Base-by-base conservation (phyloP, 2,888 invertebrate genomes). In the Spodoptera exigua region DNA sequence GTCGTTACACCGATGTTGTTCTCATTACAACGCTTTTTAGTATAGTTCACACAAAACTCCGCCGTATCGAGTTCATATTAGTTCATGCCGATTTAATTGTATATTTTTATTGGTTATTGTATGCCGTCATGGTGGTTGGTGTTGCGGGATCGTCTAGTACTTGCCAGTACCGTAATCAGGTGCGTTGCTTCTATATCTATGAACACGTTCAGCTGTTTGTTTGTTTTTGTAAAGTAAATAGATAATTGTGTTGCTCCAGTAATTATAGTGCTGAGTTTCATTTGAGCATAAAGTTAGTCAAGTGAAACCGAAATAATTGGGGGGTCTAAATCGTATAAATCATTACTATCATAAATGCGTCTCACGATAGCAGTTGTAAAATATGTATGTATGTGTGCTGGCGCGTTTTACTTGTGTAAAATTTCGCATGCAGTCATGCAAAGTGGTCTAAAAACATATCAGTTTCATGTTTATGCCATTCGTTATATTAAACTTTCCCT, bases 21-120 rank as follows among this genome's bases (percentile, higher is more conserved):
- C 81, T 72, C 80, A 74, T 77, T 74, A 76, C 61, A 69, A 47
- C 61, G 49, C 69, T 87, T 87, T 87, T 87, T 84, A 82, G 66
- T 51, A 56, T 70, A 72, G 82, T 87, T 88, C 86, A 80, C 87
- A 88, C 81, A 79, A 83, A 81, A 78, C 71, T 74, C 55, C 36
- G 16, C 12, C 51, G 67, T 63, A 73, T 74, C 69, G 71, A 70
- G 58, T 75, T 72, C 72, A 58, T 63, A 71, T 76, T 61, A 61
- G 63, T 72, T 76, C 52, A 58, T 63, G 60, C 35, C 44, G 47
- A 61, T 70, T 74, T 67, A 58, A 73, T 70, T 73, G 61, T 71
- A 59, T 55, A 61, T 67, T 71, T 73, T 73, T 65, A 62, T 70
- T 69, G 68, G 73, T 73, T 69, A 67, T 72, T 70, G 73, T 70